phyloP scores from a whole-genome alignment of 2,888 invertebrate species.

The Dexiosoma caninum region DNA sequence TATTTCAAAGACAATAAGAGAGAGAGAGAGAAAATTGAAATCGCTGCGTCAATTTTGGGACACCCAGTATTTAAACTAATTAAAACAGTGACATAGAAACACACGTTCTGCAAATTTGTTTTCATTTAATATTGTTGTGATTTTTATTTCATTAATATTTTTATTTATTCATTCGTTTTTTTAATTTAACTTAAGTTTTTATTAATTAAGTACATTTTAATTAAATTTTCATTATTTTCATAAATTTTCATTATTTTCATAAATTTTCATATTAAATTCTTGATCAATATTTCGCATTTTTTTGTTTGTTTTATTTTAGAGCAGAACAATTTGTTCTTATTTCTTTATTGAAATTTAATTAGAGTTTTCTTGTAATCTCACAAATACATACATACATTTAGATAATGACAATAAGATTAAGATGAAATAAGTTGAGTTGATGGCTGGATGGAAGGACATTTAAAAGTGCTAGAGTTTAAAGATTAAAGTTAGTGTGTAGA shows the following conservation, averaged over 20 bases:
- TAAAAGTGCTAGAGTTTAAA: constrained; percentile 51
- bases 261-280: constrained; percentile 41
- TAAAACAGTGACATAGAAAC: constrained; percentile 57
- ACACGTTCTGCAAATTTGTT: constrained; percentile 65
- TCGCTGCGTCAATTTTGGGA: no score
- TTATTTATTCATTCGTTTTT: constrained; percentile 49
- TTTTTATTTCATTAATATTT: constrained; percentile 48
- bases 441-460: constrained; percentile 40
- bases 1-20: no score
- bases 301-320: neutral
- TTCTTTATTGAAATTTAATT: constrained; percentile 14
- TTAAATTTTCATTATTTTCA: constrained; percentile 59
- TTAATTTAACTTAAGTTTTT: constrained; percentile 37
- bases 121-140: constrained; percentile 55
- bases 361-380: constrained; percentile 22
- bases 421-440: constrained; percentile 14
- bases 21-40: no score
- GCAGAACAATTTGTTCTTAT: constrained; percentile 8
- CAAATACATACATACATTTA: constrained; percentile 48
- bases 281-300: constrained; percentile 40
- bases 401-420: constrained; percentile 46
- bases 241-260: constrained; percentile 59
- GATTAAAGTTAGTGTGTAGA: constrained; percentile 27
- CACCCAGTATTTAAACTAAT: constrained; percentile 69
- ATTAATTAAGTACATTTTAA: constrained; percentile 61